Evolutionary conservation across 2,113 vertebrate genomes (phyloP), one percentile per base, ranked within the genome.

Genomic region (Scytalopus superciliaris): DNA sequence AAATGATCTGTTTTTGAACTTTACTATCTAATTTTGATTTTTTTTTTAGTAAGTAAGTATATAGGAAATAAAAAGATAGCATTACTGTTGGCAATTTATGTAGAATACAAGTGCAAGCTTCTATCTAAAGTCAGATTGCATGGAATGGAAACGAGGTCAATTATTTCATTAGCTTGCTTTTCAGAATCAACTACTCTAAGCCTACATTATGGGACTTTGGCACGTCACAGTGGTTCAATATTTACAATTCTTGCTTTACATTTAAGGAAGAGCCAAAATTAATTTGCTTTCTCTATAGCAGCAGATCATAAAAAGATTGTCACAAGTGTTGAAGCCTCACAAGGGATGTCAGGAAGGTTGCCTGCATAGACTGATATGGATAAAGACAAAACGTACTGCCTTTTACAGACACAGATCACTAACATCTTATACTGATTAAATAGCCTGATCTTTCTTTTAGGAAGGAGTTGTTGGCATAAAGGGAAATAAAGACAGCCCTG

Each of bases 151-250:
- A 95, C 8, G 6, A 94, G 73, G 78, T 94, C 91, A 94, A 93
- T 94, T 95, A 93, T 94, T 96, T 96, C 67, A 94, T 95, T 94
- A 90, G 73, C 93, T 89, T 96, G 89, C 82, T 90, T 87, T 89
- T 50, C 85, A 96, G 75, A 92, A 90, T 59, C 76, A 85, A 28
- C 66, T 81, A 9, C 62, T 84, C 84, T 64, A 72, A 89, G 89
- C 62, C 62, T 70, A 12, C 85, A 85, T 92, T 87, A 57, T 55
- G 55, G 47, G 76, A 95, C 39, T 78, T 23, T 84, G 87, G 89
- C 88, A 79, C 19, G 50, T 72, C 60, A 79, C 44, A 84, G 75
- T 57, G 15, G 55, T 92, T 90, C 87, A 93, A 74, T 90, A 96
- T 97, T 95, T 97, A 96, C 90, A 93, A 40, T 87, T 72, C 30